Base-by-base conservation (phyloP, 2,888 invertebrate genomes). In the Anorthoa munda region DNA sequence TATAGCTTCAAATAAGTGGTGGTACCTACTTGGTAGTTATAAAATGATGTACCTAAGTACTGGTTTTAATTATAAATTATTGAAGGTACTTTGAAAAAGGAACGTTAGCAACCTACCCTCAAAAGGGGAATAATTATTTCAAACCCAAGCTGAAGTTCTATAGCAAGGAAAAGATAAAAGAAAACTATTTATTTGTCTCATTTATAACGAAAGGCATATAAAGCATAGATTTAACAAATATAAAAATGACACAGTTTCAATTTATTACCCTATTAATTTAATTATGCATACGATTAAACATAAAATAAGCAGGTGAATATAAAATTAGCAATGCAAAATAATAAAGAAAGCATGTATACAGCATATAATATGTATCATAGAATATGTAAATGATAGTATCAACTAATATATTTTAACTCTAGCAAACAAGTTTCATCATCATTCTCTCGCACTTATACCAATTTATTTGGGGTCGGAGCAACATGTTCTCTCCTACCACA, bases 1-100 rank as follows among this genome's bases (percentile, higher is more conserved):
- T 72, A 59, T 45, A 65, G 69, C 53, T 58, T 77, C 26, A 66
- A 66, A 81, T 23, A 65, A n/a, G 17, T 26, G 15, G 9, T 2
- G n/a, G 64, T 75, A 31, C 23, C 12, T 60, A 46, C 18, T 39
- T 9, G 39, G 39, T 39, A 39, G 39, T 56, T 72, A 17, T 46
- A 51, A 56, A 39, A 64, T 1, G 17, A 59, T 59, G 78, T 69
- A n/a, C n/a, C n/a, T n/a, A 59, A 59, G 78, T 78, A 60, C 31
- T 13, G 53, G 12, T 5, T 60, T 21, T 59, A 75, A 77, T 53
- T 39, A 9, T 39, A 39, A 39, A 39, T 9, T 39, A 39, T 9
- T 9, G 1, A 39, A 39, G 7, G n/a, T 23, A 48, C 4, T 39
- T 39, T 23, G 17, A 48, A 21, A 23, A 15, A 17, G 51, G 51